A percentile compares a stretch with the other conserved stretches of the same genome.
Conservation (phyloP, 2,888 invertebrate species). For the Yponomeuta cagnagella region DNA sequence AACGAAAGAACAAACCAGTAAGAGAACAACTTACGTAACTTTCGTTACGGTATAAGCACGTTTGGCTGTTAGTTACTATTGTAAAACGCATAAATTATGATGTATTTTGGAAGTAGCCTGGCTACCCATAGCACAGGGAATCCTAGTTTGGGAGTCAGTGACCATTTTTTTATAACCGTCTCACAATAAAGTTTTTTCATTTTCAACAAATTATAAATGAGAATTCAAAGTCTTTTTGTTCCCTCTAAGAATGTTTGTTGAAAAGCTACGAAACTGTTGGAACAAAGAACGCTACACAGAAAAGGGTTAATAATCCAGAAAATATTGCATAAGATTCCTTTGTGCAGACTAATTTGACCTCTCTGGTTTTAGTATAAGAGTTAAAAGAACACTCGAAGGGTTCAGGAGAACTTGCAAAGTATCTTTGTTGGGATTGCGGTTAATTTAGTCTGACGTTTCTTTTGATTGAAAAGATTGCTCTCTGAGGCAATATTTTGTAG, state of each 20-base stretch:
- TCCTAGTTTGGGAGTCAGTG: too few species aligned
- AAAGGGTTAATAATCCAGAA: constrained; percentile 46
- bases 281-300: constrained; percentile 29
- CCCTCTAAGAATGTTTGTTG: constrained; percentile 7
- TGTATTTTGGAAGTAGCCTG: too few species aligned
- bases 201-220: neutral
- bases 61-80: too few species aligned
- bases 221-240: constrained; percentile 4
- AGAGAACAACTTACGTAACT: neutral
- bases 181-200: too few species aligned
- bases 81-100: too few species aligned
- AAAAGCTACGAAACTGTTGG: constrained; percentile 13
- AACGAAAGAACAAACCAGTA: constrained; percentile 1
- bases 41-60: too few species aligned
- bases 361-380: neutral
- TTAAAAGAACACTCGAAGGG: constrained; percentile 14
- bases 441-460: constrained; percentile 36
- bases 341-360: neutral
- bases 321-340: constrained; percentile 28
- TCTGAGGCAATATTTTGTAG: neutral
- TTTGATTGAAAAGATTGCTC: constrained; percentile 19
- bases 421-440: constrained; percentile 37
- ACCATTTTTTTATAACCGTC: too few species aligned
- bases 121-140: too few species aligned
- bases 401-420: constrained; percentile 46